Conservation (phyloP, 2,888 invertebrate genomes). For the Anoncus sp. region DNA sequence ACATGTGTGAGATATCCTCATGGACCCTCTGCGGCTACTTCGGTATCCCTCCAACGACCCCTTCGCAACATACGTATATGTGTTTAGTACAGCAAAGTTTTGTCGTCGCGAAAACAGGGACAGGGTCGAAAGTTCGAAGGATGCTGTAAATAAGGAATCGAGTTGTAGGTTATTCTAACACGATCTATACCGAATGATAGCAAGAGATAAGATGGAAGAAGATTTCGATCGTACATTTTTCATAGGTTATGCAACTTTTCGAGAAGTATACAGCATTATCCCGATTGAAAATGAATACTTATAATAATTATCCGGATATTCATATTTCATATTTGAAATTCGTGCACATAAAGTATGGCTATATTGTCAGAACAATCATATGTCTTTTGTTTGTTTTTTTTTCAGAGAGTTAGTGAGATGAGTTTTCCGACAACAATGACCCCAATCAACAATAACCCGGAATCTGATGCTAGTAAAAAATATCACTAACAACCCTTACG, state of each 20-base stretch:
- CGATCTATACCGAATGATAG: neutral
- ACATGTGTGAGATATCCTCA: constrained; percentile 29
- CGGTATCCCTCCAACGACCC: constrained; percentile 30
- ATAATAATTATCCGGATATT: neutral
- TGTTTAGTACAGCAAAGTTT: constrained; percentile 32
- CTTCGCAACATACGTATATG: constrained; percentile 17
- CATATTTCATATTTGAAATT: too few species aligned
- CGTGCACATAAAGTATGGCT: too few species aligned
- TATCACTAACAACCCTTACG: too few species aligned
- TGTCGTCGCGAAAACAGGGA: constrained; percentile 33
- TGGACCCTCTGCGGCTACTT: constrained; percentile 29
- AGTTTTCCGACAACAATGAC: too few species aligned
- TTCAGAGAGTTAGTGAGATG: too few species aligned
- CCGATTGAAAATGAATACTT: neutral
- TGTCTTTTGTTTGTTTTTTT: too few species aligned
- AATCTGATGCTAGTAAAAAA: too few species aligned
- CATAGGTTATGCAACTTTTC: neutral
- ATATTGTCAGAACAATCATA: too few species aligned
- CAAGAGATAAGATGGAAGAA: neutral
- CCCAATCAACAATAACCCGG: too few species aligned
- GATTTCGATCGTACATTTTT: neutral
- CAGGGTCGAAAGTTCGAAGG: constrained; percentile 55
- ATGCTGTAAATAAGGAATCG: constrained; percentile 53
- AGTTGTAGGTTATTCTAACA: constrained; percentile 1
- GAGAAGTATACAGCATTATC: neutral